Conservation (phyloP, 2,888 invertebrate genomes). For the Acanthosoma haemorrhoidale region DNA sequence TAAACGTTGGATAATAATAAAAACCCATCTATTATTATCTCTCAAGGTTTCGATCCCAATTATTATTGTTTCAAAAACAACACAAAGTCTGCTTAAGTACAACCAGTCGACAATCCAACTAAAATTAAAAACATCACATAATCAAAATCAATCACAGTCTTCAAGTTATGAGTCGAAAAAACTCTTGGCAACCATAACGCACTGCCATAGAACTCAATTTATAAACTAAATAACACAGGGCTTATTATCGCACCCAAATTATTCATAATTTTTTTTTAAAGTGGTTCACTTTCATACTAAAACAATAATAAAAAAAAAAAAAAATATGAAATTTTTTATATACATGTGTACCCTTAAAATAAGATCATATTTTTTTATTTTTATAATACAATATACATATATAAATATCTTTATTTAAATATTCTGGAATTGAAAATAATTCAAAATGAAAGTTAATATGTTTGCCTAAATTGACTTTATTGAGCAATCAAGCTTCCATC, state of each 20-base stretch:
- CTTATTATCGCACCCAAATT: neutral
- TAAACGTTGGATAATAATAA: neutral
- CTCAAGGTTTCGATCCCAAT: neutral
- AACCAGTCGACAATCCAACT: slow-evolving; percentile 19
- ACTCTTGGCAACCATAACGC: neutral
- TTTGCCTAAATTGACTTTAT: slow-evolving; percentile 11
- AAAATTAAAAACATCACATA: slow-evolving; percentile 23
- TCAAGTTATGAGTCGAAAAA: neutral
- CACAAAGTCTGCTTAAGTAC: slow-evolving; percentile 17
- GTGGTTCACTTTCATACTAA: neutral
- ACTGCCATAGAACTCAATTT: neutral
- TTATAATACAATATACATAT: neutral
- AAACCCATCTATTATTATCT: neutral
- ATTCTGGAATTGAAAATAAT: slow-evolving; percentile 5
- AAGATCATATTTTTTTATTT: neutral
- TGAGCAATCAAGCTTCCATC: slow-evolving; percentile 9
- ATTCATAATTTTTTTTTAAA: slow-evolving; percentile 1
- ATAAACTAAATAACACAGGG: slow-evolving; percentile 15
- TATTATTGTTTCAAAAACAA: slow-evolving; percentile 1
- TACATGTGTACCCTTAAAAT: neutral
- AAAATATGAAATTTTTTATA: slow-evolving; percentile 2
- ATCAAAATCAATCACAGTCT: slow-evolving; percentile 32
- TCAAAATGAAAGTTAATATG: neutral
- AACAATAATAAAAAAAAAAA: neutral
- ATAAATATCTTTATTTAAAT: neutral